Evolutionary conservation across 2,888 invertebrate species (phyloP).

Genomic region (Cinara cedri): DNA sequence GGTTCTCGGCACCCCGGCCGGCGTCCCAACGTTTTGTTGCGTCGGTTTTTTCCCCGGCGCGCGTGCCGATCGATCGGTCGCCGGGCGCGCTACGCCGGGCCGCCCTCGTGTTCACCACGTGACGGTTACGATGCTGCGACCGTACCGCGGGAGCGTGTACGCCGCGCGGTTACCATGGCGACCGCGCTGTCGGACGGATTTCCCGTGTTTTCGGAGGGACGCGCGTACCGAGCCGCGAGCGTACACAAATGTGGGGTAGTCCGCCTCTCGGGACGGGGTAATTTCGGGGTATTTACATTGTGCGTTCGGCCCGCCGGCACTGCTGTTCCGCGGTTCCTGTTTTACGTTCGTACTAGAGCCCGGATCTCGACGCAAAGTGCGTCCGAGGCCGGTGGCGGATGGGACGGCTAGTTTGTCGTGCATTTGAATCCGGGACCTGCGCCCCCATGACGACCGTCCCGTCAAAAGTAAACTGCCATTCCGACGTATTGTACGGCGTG

Average conservation of each 20-base stretch:
- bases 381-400: no score
- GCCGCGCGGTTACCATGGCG: slow-evolving; percentile 16
- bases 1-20: neutral
- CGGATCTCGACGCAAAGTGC: no score
- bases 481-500: no score
- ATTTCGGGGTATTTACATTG: neutral
- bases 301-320: neutral
- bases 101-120: slow-evolving; percentile 52
- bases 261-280: neutral
- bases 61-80: slow-evolving; percentile 36
- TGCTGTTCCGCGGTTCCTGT: neutral
- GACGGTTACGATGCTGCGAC: slow-evolving; percentile 16
- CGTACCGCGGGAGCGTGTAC: neutral
- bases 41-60: neutral
- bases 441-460: no score
- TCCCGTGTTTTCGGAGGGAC: neutral
- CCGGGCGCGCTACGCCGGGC: neutral
- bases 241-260: neutral
- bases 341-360: no score
- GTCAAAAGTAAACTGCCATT: no score
- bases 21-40: neutral
- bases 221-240: neutral
- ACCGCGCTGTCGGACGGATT: slow-evolving; percentile 5
- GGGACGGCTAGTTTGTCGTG: no score
- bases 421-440: no score